Evolutionary conservation across 1,140 invertebrate genomes (phyloP), one percentile per base, ranked within the genome.

Genomic region (Holcopasites calliopsidis): DNA sequence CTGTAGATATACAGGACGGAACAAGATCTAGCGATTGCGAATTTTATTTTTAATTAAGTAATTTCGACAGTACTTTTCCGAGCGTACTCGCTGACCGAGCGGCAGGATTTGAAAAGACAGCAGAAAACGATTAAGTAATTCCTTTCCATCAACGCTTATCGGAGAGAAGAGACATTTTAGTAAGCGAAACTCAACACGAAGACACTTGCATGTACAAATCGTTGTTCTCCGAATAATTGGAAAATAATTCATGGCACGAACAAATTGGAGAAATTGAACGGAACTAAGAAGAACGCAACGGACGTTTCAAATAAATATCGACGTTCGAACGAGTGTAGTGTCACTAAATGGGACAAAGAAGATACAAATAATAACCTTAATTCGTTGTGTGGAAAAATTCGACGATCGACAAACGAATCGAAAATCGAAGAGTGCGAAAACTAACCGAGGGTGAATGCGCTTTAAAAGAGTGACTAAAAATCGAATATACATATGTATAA

Each of bases 401-500:
- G 44, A 16, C n/a, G 7, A 77, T 16, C 38, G 2, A 26, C 28
- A 38, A 21, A 69, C 8, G 42, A 35, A 61, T 13, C 49, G 10
- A 57, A 26, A 44, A 42, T 18, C 0, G 40, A 28, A 40, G 11
- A 23, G 28, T 28, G 11, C 31, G 52, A 40, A 61, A 47, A 47
- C 11, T 49, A 44, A 70, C 13, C 28, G 26, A 50, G 35, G 11
- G 52, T 31, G 21, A 71, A 49, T 21, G 35, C 16, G 31, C 54
- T 44, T 47, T 52, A 23, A 35, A 35, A 50, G 35, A 11, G 28
- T 18, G 44, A 31, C 40, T 64, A 35, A 18, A 66, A 42, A 66
- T 16, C 28, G 40, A 55, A 40, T 13, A 49, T 49, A 62, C n/a
- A n/a, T n/a, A n/a, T n/a, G n/a, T n/a, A n/a, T n/a, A 78, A 31